These are phyloP conservation scores for Ibidorhyncha struthersii DNA, from an alignment of 2,113 vertebrate genomes.

Conservation along the genomic window DNA sequence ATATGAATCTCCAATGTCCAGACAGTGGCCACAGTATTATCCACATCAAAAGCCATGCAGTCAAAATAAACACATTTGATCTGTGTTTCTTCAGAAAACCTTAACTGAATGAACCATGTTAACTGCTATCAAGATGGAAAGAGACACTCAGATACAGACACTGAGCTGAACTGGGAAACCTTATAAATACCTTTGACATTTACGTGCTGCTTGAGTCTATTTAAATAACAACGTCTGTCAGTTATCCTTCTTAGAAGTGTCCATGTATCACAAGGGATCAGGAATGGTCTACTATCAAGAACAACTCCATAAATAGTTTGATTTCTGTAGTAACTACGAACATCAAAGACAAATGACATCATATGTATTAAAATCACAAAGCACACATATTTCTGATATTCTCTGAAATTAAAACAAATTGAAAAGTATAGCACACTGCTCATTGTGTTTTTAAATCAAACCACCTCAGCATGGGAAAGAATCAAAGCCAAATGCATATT, in stretches of 20 bases:
- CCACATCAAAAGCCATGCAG: not conserved
- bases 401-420: not conserved
- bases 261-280: constrained; percentile 57
- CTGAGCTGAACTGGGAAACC: constrained; percentile 43
- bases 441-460: not conserved
- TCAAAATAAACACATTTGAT: not conserved
- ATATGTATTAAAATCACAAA: not conserved
- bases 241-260: constrained; percentile 73
- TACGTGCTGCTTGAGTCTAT: constrained; percentile 51
- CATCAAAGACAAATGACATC: constrained; percentile 2
- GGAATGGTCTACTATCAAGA: constrained; percentile 35
- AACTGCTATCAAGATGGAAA: not conserved
- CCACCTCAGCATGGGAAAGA: not conserved
- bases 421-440: not conserved
- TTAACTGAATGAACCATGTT: not conserved
- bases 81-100: not conserved
- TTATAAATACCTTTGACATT: constrained; percentile 68
- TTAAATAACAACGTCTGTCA: constrained; percentile 62
- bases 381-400: not conserved
- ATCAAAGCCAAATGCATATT: not conserved
- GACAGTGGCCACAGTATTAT: not conserved
- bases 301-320: constrained; percentile 52
- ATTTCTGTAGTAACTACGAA: constrained; percentile 26
- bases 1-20: not conserved
- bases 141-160: not conserved